Percentiles rank a stretch among this genome's conserved stretches.
These are phyloP conservation scores for Takifugu ocellatus DNA, from an alignment of 2,797 vertebrate genomes.

Conservation along the genomic window DNA sequence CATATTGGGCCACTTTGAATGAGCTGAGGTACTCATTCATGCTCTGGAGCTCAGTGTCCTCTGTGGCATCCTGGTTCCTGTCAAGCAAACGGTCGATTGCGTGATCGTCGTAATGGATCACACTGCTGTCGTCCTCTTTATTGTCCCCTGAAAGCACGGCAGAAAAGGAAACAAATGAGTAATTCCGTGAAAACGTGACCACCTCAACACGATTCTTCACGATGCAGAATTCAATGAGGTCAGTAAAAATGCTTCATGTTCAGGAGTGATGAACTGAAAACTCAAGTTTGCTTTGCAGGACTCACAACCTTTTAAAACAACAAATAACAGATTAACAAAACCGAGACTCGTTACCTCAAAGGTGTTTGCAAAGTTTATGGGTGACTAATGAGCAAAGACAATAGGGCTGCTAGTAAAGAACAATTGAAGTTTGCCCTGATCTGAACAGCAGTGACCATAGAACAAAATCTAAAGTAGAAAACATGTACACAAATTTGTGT, in stretches of 20 bases:
- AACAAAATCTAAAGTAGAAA: background rate
- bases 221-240: no score
- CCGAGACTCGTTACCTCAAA: no score
- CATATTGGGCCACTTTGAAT: constrained; percentile 98
- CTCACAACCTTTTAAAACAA: no score
- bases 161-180: background rate
- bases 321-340: no score
- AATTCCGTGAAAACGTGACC: background rate
- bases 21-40: constrained; percentile 99
- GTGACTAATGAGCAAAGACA: background rate
- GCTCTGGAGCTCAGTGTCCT: constrained; percentile 96
- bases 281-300: no score
- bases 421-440: background rate
- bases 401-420: background rate
- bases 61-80: constrained; percentile 92
- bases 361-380: background rate
- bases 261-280: no score
- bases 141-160: constrained; percentile 79
- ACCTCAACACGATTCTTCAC: background rate
- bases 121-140: constrained; percentile 96
- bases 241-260: no score
- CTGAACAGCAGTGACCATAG: no score
- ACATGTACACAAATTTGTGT: background rate
- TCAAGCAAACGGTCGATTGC: constrained; percentile 92
- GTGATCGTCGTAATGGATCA: constrained; percentile 97